Evolutionary conservation across 1,140 invertebrate species (phyloP).

Genomic region (Brachionus koreanus): DNA sequence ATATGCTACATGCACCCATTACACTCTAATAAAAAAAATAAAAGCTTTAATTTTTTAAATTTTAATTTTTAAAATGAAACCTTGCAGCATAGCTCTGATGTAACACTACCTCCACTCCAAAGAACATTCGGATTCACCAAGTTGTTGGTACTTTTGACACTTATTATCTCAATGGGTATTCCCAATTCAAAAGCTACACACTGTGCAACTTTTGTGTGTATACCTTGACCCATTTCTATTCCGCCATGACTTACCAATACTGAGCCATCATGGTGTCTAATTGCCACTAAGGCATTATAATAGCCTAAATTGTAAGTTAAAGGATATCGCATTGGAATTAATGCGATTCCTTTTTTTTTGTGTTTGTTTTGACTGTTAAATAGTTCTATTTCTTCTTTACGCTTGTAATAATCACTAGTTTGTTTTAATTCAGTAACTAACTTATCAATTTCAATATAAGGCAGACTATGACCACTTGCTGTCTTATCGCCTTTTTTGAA

Average conservation of each 20-base stretch:
- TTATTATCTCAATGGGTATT: conserved; percentile 68
- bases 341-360: conserved; percentile 53
- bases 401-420: conserved; percentile 44
- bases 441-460: conserved; percentile 51
- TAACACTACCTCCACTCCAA: conserved; percentile 70
- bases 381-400: conserved; percentile 35
- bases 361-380: conserved; percentile 46
- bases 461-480: conserved; percentile 48
- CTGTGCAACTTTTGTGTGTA: conserved; percentile 72
- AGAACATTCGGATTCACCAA: conserved; percentile 60
- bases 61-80: not conserved
- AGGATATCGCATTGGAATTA: conserved; percentile 52
- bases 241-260: conserved; percentile 72
- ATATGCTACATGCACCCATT: conserved; percentile 42
- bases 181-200: conserved; percentile 70
- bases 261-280: conserved; percentile 72
- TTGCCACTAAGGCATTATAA: conserved; percentile 66
- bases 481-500: conserved; percentile 52
- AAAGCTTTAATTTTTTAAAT: not conserved
- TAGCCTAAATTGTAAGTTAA: conserved; percentile 51
- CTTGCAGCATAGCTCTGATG: conserved; percentile 65
- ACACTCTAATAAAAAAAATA: not conserved
- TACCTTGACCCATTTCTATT: conserved; percentile 79
- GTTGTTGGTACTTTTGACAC: conserved; percentile 66
- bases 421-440: conserved; percentile 47